These are phyloP conservation scores for Drymonia ruficornis DNA, from an alignment of 2,888 invertebrate genomes.

Conservation along the genomic window DNA sequence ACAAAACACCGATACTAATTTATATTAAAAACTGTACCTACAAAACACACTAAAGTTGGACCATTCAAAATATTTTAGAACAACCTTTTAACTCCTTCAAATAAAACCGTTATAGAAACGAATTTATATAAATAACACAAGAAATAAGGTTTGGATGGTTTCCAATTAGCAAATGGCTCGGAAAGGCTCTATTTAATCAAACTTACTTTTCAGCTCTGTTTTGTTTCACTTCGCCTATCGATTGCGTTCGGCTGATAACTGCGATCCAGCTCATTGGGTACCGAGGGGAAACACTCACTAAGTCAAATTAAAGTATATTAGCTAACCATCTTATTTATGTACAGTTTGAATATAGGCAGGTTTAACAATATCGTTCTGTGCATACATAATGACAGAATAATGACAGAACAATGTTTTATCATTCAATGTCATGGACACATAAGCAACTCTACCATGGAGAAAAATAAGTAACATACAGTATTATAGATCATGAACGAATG, in stretches of 20 bases:
- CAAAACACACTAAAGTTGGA: background rate
- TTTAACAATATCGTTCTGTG: too few species aligned
- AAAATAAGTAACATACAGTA: too few species aligned
- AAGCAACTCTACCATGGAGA: too few species aligned
- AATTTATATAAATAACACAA: constrained; percentile 8
- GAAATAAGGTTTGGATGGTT: constrained; percentile 19
- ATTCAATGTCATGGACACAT: too few species aligned
- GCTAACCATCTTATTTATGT: background rate
- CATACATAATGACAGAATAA: too few species aligned
- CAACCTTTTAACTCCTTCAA: background rate
- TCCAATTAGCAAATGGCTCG: constrained; percentile 44
- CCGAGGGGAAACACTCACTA: background rate
- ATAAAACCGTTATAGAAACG: background rate
- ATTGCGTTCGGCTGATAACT: constrained; percentile 10
- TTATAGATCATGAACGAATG: too few species aligned
- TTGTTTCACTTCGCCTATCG: constrained; percentile 31
- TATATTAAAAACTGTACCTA: background rate
- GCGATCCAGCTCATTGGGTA: background rate
- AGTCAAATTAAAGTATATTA: background rate
- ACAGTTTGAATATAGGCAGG: too few species aligned
- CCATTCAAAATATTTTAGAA: background rate
- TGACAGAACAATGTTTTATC: too few species aligned
- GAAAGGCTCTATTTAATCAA: constrained; percentile 41
- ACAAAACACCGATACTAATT: background rate
- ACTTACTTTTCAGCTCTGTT: constrained; percentile 32